phyloP scores from a whole-genome alignment of 1,140 invertebrate genomes.

The Hylaeus volcanicus region DNA sequence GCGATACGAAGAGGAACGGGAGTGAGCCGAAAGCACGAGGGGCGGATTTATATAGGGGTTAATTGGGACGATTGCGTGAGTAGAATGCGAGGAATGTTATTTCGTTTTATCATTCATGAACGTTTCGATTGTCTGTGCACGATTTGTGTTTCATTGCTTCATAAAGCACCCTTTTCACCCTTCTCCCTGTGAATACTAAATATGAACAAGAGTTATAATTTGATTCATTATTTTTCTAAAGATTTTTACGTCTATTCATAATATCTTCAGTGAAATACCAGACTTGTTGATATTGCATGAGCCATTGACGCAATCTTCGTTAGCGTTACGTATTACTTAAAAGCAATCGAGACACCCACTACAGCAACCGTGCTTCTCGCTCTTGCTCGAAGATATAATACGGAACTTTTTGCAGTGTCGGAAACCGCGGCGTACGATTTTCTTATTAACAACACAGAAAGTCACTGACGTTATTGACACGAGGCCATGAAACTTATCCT shows the following conservation, averaged over 20 bases:
- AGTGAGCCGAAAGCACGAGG: not conserved
- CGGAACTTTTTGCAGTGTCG: not conserved
- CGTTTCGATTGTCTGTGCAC: conserved; percentile 2
- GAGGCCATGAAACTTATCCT: conserved; percentile 1
- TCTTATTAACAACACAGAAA: too few species aligned
- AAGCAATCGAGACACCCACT: too few species aligned
- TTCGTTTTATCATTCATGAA: conserved; percentile 1
- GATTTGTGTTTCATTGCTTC: not conserved
- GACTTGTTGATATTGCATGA: too few species aligned
- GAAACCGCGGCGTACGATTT: not conserved
- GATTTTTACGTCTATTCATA: too few species aligned
- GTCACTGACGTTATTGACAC: not conserved
- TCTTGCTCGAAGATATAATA: not conserved
- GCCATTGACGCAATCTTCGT: too few species aligned
- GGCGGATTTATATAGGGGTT: conserved; percentile 25
- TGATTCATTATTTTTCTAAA: not conserved
- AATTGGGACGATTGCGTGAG: conserved; percentile 21
- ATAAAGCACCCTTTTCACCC: not conserved
- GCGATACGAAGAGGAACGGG: not conserved
- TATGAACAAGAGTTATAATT: not conserved
- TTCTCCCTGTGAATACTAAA: not conserved
- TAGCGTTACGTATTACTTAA: too few species aligned
- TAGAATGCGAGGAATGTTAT: conserved; percentile 10
- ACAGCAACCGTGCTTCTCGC: too few species aligned
- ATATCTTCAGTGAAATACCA: too few species aligned